Conservation (phyloP, 2,797 vertebrate species). For the Clamator glandarius region DNA sequence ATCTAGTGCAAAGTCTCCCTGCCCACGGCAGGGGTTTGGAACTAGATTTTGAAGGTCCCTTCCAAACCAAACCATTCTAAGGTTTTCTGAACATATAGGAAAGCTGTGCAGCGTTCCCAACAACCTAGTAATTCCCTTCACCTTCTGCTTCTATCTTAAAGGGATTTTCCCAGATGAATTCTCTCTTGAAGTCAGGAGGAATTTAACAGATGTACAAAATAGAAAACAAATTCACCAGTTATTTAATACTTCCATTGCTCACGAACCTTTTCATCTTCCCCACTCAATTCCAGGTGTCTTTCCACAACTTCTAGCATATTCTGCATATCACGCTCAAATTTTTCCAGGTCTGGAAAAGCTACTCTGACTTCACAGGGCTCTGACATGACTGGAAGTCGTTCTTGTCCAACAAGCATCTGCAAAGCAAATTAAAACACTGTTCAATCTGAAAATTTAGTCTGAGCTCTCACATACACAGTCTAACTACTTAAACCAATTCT, state of each 20-base stretch:
- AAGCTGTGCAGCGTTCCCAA: not conserved
- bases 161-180: not conserved
- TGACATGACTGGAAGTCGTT: conserved; percentile 63
- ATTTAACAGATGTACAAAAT: rapidly evolving
- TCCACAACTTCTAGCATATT: conserved; percentile 83
- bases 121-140: not conserved
- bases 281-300: conserved; percentile 77
- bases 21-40: no score
- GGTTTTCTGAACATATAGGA: not conserved
- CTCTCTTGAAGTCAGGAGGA: not conserved
- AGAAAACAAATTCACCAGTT: not conserved
- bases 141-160: not conserved
- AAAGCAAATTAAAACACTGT: conserved; percentile 17
- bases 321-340: conserved; percentile 85
- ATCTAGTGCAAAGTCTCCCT: no score
- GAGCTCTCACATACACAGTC: not conserved
- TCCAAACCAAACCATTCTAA: no score
- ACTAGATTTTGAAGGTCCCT: no score
- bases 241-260: not conserved
- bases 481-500: not conserved
- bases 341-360: conserved; percentile 69
- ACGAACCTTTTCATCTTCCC: conserved; percentile 89
- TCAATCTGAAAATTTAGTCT: not conserved
- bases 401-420: conserved; percentile 84
- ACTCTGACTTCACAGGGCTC: conserved; percentile 45